Base-by-base conservation (phyloP, 2,888 invertebrate genomes). In the Scaptomyza parva region DNA sequence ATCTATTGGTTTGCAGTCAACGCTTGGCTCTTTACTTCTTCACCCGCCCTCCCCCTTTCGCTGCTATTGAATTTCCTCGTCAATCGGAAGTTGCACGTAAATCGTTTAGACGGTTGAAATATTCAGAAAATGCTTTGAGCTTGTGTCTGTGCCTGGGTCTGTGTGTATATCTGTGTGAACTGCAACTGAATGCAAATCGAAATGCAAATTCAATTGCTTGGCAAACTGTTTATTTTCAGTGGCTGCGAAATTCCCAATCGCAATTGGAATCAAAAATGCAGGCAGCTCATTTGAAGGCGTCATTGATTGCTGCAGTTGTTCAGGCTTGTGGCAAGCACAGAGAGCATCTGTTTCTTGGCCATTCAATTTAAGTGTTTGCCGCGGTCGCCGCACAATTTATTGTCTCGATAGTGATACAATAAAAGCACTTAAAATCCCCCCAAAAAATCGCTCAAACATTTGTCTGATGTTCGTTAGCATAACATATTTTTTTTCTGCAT, bases 401-500 rank as follows among this genome's bases (percentile, higher is more conserved):
- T 53, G 62, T 39, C 18, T 37, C 9, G 37, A 9, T 37, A 20
- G 43, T 35, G 20, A 44, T 14, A 76, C 64, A 76, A 51, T 41
- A 47, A 60, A 73, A 60, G 44, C 72, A 70, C 76, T 72, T 75
- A 55, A 41, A 24, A 14, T n/a, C n/a, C 17, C 18, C 30, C 30
- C 39, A 33, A 74, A 58, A 62, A 70, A 53, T 59, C 70, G 55
- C 61, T 69, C 54, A 35, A 54, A n/a, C 14, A 14, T 8, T 35
- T 53, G 66, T n/a, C n/a, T 50, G 59, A 37, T 48, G 78, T 66
- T 80, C 77, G 81, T 80, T 76, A 86, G 73, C 37, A 26, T 39
- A 60, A 51, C 43, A 47, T 47, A 82, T 86, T 66, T 86, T 86
- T 66, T 86, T 66, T 86, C 84, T 66, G 81, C 87, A 84, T 80